phyloP scores from a whole-genome alignment of 1,140 invertebrate species.

The Gonatopus flavifemur region DNA sequence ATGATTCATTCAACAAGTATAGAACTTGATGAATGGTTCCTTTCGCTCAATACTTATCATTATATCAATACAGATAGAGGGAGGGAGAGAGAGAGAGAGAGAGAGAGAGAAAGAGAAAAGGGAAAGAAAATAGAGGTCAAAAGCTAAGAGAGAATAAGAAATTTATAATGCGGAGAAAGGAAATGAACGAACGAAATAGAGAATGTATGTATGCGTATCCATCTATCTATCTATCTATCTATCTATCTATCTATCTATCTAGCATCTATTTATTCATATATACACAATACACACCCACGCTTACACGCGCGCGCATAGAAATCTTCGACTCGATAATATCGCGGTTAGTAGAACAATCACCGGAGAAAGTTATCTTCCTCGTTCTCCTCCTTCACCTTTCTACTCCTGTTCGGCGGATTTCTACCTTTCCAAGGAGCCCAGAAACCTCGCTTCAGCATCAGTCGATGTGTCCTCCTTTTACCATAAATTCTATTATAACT shows the following conservation, averaged over 20 bases:
- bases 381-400: conserved; percentile 31
- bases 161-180: conserved; percentile 14
- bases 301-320: too few species aligned
- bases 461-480: conserved; percentile 32
- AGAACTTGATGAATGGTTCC: too few species aligned
- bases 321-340: conserved; percentile 49
- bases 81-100: background rate
- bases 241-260: too few species aligned
- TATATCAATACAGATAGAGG: background rate
- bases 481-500: too few species aligned
- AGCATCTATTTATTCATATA: too few species aligned
- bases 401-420: too few species aligned
- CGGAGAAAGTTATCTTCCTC: conserved; percentile 51
- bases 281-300: too few species aligned
- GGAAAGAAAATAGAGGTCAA: conserved; percentile 27
- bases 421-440: conserved; percentile 23
- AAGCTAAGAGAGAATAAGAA: conserved; percentile 12
- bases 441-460: conserved; percentile 28
- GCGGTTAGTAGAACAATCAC: conserved; percentile 53
- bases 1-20: too few species aligned
- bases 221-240: too few species aligned
- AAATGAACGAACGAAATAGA: conserved; percentile 12
- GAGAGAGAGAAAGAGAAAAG: conserved; percentile 9
- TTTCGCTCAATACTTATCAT: too few species aligned
- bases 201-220: background rate